Conservation (phyloP, 2,113 vertebrate genomes). For the Leptocoma aspasia region DNA sequence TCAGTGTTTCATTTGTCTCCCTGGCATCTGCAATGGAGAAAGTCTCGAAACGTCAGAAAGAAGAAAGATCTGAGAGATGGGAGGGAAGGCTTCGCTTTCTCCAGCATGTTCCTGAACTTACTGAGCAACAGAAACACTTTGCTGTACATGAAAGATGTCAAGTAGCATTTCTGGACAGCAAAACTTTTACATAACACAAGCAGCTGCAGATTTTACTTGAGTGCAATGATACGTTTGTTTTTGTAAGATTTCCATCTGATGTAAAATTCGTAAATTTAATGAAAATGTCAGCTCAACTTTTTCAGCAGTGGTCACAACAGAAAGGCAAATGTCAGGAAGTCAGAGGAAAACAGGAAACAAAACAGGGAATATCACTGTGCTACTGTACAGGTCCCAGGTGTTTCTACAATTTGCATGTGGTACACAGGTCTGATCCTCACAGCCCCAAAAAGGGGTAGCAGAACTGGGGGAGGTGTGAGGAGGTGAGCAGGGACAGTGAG, state of each 20-base stretch:
- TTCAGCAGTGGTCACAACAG: background rate
- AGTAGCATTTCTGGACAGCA: background rate
- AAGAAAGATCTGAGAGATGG: background rate
- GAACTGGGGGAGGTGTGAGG: background rate
- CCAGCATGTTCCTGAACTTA: background rate
- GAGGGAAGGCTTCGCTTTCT: background rate
- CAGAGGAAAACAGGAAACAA: background rate
- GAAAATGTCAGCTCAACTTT: background rate
- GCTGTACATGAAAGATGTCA: background rate
- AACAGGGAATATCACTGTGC: background rate
- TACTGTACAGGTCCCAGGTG: background rate
- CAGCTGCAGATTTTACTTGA: background rate
- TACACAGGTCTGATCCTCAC: background rate
- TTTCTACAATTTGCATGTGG: background rate
- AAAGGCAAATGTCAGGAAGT: background rate
- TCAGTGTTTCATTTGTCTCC: background rate
- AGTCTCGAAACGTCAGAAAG: fast-evolving
- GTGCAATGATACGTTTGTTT: background rate
- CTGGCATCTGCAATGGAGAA: background rate
- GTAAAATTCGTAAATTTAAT: background rate
- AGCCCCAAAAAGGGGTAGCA: background rate
- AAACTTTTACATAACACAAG: background rate
- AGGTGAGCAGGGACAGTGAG: background rate
- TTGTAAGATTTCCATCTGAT: background rate
- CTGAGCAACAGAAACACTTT: background rate